These are phyloP conservation scores for Sebastes melanostomus DNA, from an alignment of 2,797 vertebrate genomes.

Conservation along the genomic window DNA sequence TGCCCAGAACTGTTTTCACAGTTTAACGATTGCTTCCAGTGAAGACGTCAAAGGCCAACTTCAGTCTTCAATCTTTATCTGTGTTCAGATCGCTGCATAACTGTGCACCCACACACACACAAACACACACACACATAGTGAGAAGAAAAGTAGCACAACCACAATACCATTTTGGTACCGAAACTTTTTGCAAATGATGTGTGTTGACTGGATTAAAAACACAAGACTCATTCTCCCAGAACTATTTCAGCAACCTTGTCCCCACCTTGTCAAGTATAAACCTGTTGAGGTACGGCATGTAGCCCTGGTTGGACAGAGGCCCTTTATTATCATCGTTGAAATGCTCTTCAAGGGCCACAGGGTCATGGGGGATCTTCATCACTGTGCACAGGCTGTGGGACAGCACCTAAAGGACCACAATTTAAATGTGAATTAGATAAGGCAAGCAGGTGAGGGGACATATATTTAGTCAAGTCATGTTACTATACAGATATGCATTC, in stretches of 20 bases:
- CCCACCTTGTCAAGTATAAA: slow-evolving; percentile 96
- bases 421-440: neutral
- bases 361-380: slow-evolving; percentile 93
- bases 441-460: neutral
- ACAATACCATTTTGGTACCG: neutral
- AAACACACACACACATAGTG: too few species aligned
- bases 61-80: too few species aligned
- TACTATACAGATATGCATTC: neutral
- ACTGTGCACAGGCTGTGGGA: slow-evolving; percentile 95
- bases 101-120: neutral
- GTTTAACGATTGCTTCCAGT: too few species aligned
- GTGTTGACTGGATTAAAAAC: neutral
- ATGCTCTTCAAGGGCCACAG: slow-evolving; percentile 92
- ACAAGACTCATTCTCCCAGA: neutral
- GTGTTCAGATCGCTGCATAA: neutral
- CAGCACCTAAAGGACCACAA: slow-evolving; percentile 85
- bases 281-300: slow-evolving; percentile 97
- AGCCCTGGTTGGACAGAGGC: slow-evolving; percentile 95
- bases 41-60: too few species aligned
- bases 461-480: neutral
- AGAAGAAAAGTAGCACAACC: too few species aligned
- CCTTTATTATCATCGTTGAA: slow-evolving; percentile 93
- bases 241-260: neutral
- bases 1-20: too few species aligned
- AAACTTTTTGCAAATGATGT: neutral